phyloP scores from a whole-genome alignment of 2,797 vertebrate species.

The Spea hammondii region DNA sequence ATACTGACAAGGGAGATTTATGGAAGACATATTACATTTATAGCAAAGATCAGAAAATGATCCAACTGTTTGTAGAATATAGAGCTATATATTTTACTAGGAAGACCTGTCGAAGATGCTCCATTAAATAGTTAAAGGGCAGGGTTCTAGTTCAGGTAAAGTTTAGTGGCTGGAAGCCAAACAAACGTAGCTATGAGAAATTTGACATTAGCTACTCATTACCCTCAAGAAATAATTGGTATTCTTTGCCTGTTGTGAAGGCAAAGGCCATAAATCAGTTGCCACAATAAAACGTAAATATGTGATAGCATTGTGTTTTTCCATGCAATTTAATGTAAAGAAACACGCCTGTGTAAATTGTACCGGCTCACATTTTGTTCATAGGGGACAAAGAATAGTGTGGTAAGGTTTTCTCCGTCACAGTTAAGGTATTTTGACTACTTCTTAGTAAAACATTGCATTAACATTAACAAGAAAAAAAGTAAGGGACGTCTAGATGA shows the following conservation, averaged over 20 bases:
- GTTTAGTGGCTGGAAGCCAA: constrained; percentile 21
- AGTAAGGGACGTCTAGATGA: constrained; percentile 20
- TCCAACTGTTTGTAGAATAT: background rate
- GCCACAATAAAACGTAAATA: constrained; percentile 51
- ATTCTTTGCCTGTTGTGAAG: constrained; percentile 38
- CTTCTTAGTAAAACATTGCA: constrained; percentile 21
- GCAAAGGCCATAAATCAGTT: constrained; percentile 48
- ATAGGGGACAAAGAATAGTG: constrained; percentile 24
- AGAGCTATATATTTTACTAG: constrained; percentile 15
- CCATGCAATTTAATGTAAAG: constrained; percentile 28
- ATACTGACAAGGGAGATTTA: too few relatives aligned
- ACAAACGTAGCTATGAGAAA: constrained; percentile 13
- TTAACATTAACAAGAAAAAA: constrained; percentile 6
- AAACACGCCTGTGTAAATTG: constrained; percentile 46
- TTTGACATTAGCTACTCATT: constrained; percentile 43
- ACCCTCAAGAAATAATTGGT: constrained; percentile 30
- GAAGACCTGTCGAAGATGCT: background rate
- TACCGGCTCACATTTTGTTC: constrained; percentile 25
- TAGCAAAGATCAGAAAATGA: too few relatives aligned
- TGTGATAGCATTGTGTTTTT: constrained; percentile 37
- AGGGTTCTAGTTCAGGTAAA: constrained; percentile 49
- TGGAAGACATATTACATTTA: too few relatives aligned
- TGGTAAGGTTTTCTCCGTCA: constrained; percentile 35
- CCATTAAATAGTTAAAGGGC: constrained; percentile 7
- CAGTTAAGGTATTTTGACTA: constrained; percentile 35